Evolutionary conservation across 2,797 vertebrate species (phyloP), one percentile per base, ranked within the genome.

Genomic region (Nasua narica): DNA sequence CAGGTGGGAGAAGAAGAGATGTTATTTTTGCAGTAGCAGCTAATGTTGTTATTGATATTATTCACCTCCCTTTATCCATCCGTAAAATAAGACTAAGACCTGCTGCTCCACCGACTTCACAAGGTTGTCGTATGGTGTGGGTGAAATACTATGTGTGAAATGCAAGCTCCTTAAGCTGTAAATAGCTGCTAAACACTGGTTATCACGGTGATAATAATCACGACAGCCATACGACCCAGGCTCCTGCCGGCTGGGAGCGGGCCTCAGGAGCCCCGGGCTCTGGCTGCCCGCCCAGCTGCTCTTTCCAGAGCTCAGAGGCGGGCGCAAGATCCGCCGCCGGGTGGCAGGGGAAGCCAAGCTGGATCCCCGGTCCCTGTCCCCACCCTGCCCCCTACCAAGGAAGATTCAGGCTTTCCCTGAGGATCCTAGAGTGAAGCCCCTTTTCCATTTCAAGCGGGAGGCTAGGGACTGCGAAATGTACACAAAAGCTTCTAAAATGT

Each of bases 281-380:
- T n/a, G 43, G 62, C 76, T 2, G 1, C 11, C 29, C 18, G 52
- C 87, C 83, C 70, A 19, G 58, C 37, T 4, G 5, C 43, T 87
- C 65, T 81, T 74, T 43, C 50, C 25, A 43, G 14, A 23, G 32
- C 65, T 21, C 25, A 32, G 60, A 35, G 78, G 50, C 54, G 12
- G 32, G n/a, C 11, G 1, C 27, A 13, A 54, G 37, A 13, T 56
- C 32, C 15, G 18, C 86, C 37, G 13, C 96, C 82, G 88, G 96
- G 67, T 88, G 96, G 89, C 96, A 96, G 69, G 52, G 48, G 74
- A 87, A 92, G 52, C 58, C 77, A 48, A 27, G 13, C 35, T 43
- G 37, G 0, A 0, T 65, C 46, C 78, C 25, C 0, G 0, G 0
- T 65, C 46, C 78, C 25, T 0, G 0, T 48, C 9, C 1, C 35